phyloP scores from a whole-genome alignment of 2,113 vertebrate species.

The Sprattus sprattus region DNA sequence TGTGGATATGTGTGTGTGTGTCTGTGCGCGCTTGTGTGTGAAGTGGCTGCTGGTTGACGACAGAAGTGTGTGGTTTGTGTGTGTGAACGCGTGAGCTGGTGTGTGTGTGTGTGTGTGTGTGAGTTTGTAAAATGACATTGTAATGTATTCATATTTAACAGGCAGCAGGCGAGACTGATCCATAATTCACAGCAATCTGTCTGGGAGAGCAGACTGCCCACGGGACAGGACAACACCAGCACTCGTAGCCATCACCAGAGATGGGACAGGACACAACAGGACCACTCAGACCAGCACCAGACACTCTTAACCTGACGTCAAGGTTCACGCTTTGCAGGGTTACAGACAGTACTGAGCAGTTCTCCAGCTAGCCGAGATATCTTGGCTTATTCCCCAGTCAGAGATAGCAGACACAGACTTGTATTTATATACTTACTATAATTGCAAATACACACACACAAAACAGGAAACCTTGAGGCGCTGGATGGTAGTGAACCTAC shows the following conservation, averaged over 20 bases:
- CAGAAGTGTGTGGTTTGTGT: not conserved
- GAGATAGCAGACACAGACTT: not conserved
- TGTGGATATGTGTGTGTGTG: conserved; percentile 13
- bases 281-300: not conserved
- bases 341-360: too few relatives aligned
- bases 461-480: too few relatives aligned
- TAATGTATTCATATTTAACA: conserved; percentile 65
- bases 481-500: not conserved
- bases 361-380: too few relatives aligned
- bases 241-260: not conserved
- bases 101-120: conserved; percentile 3
- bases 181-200: conserved; percentile 69
- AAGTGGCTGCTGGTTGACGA: not conserved
- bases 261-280: too few relatives aligned
- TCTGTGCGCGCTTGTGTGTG: not conserved
- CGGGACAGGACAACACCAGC: conserved; percentile 28
- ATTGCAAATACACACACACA: not conserved
- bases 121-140: not conserved
- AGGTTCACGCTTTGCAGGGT: too few relatives aligned
- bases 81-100: conserved; percentile 1
- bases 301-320: too few relatives aligned
- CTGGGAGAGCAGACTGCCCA: conserved; percentile 40
- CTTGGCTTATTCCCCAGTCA: not conserved
- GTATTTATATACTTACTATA: not conserved
- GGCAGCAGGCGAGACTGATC: conserved; percentile 58